Evolutionary conservation across 2,797 vertebrate genomes (phyloP).

Genomic region (Acrocephalus scirpaceus): DNA sequence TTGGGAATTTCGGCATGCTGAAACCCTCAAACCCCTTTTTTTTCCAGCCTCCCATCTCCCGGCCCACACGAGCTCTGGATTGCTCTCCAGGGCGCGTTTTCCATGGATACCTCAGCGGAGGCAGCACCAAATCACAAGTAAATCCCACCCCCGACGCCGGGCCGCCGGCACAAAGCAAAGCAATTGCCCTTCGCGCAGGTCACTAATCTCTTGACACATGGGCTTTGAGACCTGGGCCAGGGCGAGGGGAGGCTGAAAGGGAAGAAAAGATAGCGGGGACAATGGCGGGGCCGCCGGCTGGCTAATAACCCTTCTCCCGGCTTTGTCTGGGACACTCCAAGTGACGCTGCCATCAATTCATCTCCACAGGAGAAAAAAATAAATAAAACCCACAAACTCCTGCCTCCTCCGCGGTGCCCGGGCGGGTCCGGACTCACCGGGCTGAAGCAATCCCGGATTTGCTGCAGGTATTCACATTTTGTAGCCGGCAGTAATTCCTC

Average conservation of each 20-base stretch:
- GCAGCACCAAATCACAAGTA: slow-evolving; percentile 25
- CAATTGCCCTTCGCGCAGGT: slow-evolving; percentile 21
- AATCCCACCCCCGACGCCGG: background rate
- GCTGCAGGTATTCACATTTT: slow-evolving; percentile 18
- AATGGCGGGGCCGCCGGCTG: background rate
- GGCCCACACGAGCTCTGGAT: accelerated
- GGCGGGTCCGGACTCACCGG: background rate
- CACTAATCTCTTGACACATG: slow-evolving; percentile 56
- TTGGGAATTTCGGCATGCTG: accelerated
- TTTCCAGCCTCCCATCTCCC: background rate
- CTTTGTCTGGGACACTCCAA: slow-evolving; percentile 27
- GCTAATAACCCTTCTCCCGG: slow-evolving; percentile 2
- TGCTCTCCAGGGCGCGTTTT: background rate
- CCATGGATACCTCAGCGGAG: background rate
- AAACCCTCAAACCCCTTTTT: background rate
- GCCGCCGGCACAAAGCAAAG: slow-evolving; percentile 39
- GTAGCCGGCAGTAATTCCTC: background rate
- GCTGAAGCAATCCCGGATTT: background rate
- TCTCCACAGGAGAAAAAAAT: background rate
- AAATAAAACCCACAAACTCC: background rate
- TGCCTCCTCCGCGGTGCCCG: accelerated
- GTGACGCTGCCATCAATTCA: background rate
- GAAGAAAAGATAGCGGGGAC: slow-evolving; percentile 40
- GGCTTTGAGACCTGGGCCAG: slow-evolving; percentile 44
- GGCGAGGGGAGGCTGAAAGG: slow-evolving; percentile 21